A percentile compares a stretch with the other conserved stretches of the same genome.
phyloP scores from a whole-genome alignment of 2,113 vertebrate species.

The Aegithalos caudatus region DNA sequence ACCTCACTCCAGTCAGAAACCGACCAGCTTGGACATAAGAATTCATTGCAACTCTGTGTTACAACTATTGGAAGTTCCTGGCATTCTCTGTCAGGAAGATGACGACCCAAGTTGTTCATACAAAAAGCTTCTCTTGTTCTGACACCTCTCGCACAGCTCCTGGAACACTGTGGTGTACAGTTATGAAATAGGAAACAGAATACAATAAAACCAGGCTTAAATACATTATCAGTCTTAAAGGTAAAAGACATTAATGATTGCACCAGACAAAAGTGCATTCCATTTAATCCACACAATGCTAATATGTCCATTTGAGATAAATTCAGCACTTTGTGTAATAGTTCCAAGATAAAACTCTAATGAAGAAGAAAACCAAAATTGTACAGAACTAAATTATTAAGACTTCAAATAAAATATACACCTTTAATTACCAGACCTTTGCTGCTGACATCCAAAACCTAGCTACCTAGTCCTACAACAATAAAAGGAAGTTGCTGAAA shows the following conservation, averaged over 20 bases:
- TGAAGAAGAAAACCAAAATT: background rate
- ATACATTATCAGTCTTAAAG: background rate
- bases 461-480: background rate
- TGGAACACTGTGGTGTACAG: slow-evolving; percentile 81
- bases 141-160: slow-evolving; percentile 84
- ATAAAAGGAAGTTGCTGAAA: background rate
- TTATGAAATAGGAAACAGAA: background rate
- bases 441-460: background rate
- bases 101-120: slow-evolving; percentile 85
- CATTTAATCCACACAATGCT: background rate
- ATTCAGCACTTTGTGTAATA: background rate
- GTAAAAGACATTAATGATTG: background rate
- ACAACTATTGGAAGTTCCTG: slow-evolving; percentile 72
- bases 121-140: slow-evolving; percentile 87
- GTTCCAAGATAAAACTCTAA: background rate
- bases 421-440: background rate
- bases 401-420: background rate
- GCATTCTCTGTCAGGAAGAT: slow-evolving; percentile 84
- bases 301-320: background rate
- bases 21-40: slow-evolving; percentile 87
- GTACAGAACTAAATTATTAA: background rate
- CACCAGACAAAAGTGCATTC: background rate
- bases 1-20: slow-evolving; percentile 93
- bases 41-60: slow-evolving; percentile 81
- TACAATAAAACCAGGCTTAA: background rate